Evolutionary conservation across 2,797 vertebrate species (phyloP).

Genomic region (Otus scops): DNA sequence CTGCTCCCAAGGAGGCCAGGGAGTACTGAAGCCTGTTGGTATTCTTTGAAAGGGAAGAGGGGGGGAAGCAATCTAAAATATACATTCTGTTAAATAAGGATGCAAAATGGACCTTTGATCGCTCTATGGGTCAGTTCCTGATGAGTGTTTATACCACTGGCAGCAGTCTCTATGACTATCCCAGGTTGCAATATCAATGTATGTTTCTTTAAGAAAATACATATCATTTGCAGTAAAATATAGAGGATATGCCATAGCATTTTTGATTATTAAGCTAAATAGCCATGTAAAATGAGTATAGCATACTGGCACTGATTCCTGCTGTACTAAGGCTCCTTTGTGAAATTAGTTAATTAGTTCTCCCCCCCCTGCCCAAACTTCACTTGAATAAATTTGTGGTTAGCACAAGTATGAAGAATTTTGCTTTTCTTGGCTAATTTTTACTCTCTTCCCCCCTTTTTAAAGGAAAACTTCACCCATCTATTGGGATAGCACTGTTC

Average conservation of each 20-base stretch:
- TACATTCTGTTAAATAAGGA: not conserved
- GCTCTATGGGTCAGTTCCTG: not conserved
- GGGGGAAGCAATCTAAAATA: not conserved
- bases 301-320: slow-evolving; percentile 44
- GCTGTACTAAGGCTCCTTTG: slow-evolving; percentile 39
- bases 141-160: not conserved
- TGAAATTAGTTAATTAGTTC: slow-evolving; percentile 64
- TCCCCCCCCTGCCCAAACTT: not conserved
- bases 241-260: not conserved
- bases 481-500: not conserved
- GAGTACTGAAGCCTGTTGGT: not conserved
- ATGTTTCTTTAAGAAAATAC: slow-evolving; percentile 51
- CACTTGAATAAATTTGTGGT: slow-evolving; percentile 16
- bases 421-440: slow-evolving; percentile 22
- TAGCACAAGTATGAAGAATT: slow-evolving; percentile 34
- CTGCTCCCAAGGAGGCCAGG: not conserved
- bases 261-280: slow-evolving; percentile 55
- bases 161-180: not conserved
- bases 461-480: not conserved
- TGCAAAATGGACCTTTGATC: not conserved
- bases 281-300: slow-evolving; percentile 53
- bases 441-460: not conserved
- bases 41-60: not conserved
- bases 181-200: not conserved
- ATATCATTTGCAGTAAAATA: not conserved